phyloP scores from a whole-genome alignment of 1,140 invertebrate species.

The Pseudomyrmex sp. region DNA sequence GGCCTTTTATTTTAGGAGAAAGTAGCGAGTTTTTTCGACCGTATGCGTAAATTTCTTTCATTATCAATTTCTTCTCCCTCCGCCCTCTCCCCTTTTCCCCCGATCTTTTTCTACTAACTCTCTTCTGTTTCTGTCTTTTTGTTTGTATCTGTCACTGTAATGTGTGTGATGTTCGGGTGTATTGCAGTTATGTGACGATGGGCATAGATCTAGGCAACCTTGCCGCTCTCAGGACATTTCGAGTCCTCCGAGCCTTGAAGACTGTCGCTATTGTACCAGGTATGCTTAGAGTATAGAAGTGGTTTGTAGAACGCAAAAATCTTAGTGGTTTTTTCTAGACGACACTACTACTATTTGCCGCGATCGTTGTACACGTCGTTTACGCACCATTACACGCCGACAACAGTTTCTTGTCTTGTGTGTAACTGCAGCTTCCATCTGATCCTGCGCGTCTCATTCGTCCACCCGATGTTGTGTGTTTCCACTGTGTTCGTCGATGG shows the following conservation, averaged over 20 bases:
- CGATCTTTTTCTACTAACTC: slow-evolving; percentile 42
- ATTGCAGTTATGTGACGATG: slow-evolving; percentile 99
- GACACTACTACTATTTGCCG: slow-evolving; percentile 41
- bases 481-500: too few relatives aligned
- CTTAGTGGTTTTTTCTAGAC: slow-evolving; percentile 51
- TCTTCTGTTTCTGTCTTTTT: slow-evolving; percentile 72
- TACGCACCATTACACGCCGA: slow-evolving; percentile 51
- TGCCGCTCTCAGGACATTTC: slow-evolving; percentile 98
- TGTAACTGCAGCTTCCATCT: slow-evolving; percentile 30
- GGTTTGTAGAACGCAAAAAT: slow-evolving; percentile 69
- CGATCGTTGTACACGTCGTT: slow-evolving; percentile 62
- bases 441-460: not conserved
- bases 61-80: not conserved
- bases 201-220: slow-evolving; percentile 99
- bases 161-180: slow-evolving; percentile 86
- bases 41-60: slow-evolving; percentile 63
- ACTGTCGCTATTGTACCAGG: slow-evolving; percentile 99
- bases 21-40: slow-evolving; percentile 66
- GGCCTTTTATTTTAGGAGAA: slow-evolving; percentile 64
- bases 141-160: slow-evolving; percentile 83
- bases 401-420: slow-evolving; percentile 22
- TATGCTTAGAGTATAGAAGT: slow-evolving; percentile 86
- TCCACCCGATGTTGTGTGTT: not conserved
- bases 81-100: not conserved
- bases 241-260: slow-evolving; percentile 99